These are phyloP conservation scores for Lynx canadensis DNA, from an alignment of 2,113 vertebrate genomes.

Conservation along the genomic window DNA sequence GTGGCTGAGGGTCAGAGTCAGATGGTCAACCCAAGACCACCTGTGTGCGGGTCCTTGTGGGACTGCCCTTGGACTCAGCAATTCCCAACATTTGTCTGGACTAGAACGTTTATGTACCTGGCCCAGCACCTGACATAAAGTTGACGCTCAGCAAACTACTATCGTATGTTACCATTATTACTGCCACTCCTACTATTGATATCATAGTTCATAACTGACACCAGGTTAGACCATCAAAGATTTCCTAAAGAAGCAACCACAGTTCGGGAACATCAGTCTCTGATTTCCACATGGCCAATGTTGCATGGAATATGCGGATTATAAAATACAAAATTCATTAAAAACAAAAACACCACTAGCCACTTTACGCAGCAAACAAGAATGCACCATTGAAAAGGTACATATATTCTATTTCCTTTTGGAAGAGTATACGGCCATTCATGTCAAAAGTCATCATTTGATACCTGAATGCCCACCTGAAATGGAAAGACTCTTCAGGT, in stretches of 20 bases:
- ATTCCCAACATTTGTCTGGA: not conserved
- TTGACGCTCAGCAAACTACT: not conserved
- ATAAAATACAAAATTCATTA: not conserved
- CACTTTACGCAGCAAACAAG: not conserved
- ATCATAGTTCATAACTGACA: not conserved
- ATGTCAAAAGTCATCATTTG: not conserved
- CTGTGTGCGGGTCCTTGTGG: not conserved
- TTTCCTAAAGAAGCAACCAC: not conserved
- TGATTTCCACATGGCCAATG: not conserved
- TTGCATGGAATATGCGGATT: not conserved
- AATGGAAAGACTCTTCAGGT: not conserved
- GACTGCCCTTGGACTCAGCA: too few relatives aligned
- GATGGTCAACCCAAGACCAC: fast-evolving
- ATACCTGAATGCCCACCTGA: not conserved
- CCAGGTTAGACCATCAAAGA: not conserved
- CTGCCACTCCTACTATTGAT: not conserved
- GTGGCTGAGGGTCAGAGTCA: not conserved
- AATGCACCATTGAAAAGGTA: not conserved
- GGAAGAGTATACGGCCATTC: not conserved
- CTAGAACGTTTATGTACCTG: too few relatives aligned
- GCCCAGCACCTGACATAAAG: not conserved
- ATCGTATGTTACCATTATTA: not conserved
- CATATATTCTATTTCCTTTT: not conserved
- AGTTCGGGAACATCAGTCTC: not conserved
- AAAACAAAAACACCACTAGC: not conserved